phyloP scores from a whole-genome alignment of 2,797 vertebrate species.

The Iguana delicatissima region DNA sequence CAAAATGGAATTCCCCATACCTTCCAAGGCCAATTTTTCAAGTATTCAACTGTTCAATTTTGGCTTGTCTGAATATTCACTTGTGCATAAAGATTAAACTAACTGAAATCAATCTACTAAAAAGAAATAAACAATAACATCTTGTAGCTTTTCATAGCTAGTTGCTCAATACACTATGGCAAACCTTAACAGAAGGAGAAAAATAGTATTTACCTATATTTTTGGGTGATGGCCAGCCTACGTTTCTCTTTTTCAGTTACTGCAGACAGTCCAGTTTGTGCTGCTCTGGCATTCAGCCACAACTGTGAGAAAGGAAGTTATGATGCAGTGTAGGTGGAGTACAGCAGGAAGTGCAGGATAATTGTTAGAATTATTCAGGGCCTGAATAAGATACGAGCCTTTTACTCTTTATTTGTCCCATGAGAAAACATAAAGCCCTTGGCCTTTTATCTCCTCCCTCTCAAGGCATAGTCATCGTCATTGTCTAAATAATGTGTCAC shows the following conservation, averaged over 20 bases:
- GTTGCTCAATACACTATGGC: not conserved
- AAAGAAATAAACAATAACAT: conserved; percentile 41
- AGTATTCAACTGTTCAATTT: conserved; percentile 8
- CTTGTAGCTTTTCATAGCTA: conserved; percentile 39
- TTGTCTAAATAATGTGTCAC: conserved; percentile 26
- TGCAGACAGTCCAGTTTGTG: conserved; percentile 9
- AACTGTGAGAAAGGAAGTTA: conserved; percentile 70
- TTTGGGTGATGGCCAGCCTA: conserved; percentile 8
- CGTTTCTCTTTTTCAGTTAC: conserved; percentile 44
- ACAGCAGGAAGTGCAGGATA: conserved; percentile 63
- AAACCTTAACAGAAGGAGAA: conserved; percentile 31
- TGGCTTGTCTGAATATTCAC: not conserved
- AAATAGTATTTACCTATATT: conserved; percentile 43
- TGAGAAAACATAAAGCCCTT: conserved; percentile 50
- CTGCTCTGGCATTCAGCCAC: conserved; percentile 66
- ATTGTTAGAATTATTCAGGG: conserved; percentile 64
- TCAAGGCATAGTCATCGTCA: not conserved
- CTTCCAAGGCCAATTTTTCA: conserved; percentile 14
- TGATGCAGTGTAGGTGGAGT: conserved; percentile 73
- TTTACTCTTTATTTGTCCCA: conserved; percentile 63
- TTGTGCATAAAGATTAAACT: conserved; percentile 32
- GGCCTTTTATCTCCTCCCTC: conserved; percentile 20
- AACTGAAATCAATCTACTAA: conserved; percentile 51
- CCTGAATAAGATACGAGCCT: conserved; percentile 57
- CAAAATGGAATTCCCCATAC: conserved; percentile 16